Evolutionary conservation across 2,797 vertebrate species (phyloP), one percentile per base, ranked within the genome.

Genomic region (Denticeps clupeoides): DNA sequence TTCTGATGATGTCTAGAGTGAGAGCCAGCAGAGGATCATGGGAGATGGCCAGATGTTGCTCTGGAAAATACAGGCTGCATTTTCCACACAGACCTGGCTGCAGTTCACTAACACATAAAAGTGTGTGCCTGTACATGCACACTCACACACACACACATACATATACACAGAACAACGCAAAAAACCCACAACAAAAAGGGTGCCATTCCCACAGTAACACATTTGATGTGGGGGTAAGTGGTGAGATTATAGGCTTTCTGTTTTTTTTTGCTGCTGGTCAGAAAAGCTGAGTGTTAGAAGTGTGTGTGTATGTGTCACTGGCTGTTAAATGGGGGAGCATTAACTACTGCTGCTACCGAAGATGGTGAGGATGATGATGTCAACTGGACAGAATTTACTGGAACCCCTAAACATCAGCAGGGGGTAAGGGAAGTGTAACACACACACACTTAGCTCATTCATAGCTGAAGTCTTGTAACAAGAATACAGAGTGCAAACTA

Each of bases 281-380:
- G 10, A 2, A 9, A 27, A 10, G 9, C 4, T n/a, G 11, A n/a
- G 11, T 29, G 11, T 29, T 9, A n/a, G n/a, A n/a, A n/a, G n/a
- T 7, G 26, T 47, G 19, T 47, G 47, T 52, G 33, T 48, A 32
- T 58, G 44, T 55, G 32, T 29, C 47, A 33, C 53, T 8, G 16
- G 25, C 19, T 45, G 47, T 33, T 18, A 18, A 37, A 18, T 18
- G 8, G 33, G 7, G 16, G 33, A 37, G 16, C 15, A 37, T 18
- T n/a, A n/a, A n/a, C n/a, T n/a, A n/a, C n/a, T n/a, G n/a, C n/a
- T n/a, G n/a, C n/a, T n/a, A n/a, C n/a, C n/a, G n/a, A n/a, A n/a
- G n/a, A n/a, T n/a, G n/a, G n/a, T n/a, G n/a, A n/a, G n/a, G n/a
- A n/a, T n/a, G n/a, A n/a, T 37, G 33, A 37, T 37, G 33, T 37